Base-by-base conservation (phyloP, 2,797 vertebrate genomes). In the Lepilemur septentrionalis region DNA sequence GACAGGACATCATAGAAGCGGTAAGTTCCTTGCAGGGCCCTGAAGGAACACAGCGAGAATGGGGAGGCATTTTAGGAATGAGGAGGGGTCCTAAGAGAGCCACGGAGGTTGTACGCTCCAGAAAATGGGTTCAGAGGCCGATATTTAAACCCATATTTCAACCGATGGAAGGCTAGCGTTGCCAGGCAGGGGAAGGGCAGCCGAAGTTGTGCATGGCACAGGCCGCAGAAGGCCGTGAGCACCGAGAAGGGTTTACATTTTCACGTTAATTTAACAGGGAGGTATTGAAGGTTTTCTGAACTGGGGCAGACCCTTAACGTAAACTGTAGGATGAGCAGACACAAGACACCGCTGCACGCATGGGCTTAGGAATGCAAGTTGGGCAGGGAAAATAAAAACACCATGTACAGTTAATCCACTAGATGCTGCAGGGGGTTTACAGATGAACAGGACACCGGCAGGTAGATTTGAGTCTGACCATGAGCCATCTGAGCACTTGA, bases 341-440 rank as follows among this genome's bases (percentile, higher is more conserved):
- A 5, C 1, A 6, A n/a, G 0, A 81, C 0, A 32, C 3, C 7
- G 28, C 5, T 50, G 13, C 2, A 5, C 43, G 76, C 4, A 1
- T 38, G 61, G 65, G 7, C 72, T 30, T 13, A 35, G 30, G 28
- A 63, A 63, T 75, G 35, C 20, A 30, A 76, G 25, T 18, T 28
- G 5, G 30, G 15, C 41, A 87, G 22, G 75, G 43, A 79, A 67
- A 69, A 55, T 10, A 50, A 35, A 12, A 41, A 79, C 4, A 7
- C 13, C 70, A 48, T 3, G 32, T 23, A 63, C 0, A 50, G 9
- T 75, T n/a, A 69, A 15, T 2, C 30, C 0, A 14, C 18, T n/a
- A 59, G 41, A 38, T 14, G 25, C 52, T 23, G 2, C 10, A 38
- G 30, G 43, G 15, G 35, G 38, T 30, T 41, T 13, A 86, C 88